phyloP scores from a whole-genome alignment of 1,140 invertebrate genomes.

The Sinella curviseta region DNA sequence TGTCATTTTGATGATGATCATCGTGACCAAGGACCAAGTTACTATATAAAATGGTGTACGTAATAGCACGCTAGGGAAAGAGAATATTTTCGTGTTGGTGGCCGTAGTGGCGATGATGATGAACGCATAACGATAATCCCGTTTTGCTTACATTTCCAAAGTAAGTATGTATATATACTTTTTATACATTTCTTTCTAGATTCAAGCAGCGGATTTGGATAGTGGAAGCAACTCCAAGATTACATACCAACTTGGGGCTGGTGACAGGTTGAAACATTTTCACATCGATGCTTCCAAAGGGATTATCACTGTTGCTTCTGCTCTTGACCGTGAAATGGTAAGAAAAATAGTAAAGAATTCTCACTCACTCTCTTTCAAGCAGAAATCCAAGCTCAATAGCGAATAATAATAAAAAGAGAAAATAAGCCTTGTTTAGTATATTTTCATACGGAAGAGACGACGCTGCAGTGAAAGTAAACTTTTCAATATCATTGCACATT shows the following conservation, averaged over 20 bases:
- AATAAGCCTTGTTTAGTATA: no score
- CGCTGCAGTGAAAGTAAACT: no score
- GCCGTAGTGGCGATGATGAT: no score
- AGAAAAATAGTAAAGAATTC: slow-evolving; percentile 31
- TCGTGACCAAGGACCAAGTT: no score
- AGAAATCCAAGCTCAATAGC: not conserved
- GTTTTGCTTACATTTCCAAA: not conserved
- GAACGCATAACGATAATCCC: no score
- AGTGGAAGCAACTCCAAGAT: slow-evolving; percentile 76
- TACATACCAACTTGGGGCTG: slow-evolving; percentile 74
- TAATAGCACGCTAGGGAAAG: no score
- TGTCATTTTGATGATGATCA: not conserved
- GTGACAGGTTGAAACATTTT: slow-evolving; percentile 77
- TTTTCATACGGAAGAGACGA: no score
- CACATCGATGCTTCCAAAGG: slow-evolving; percentile 75
- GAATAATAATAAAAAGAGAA: not conserved
- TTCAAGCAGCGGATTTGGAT: slow-evolving; percentile 77
- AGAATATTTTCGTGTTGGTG: no score
- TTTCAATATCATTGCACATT: no score
- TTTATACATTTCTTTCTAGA: slow-evolving; percentile 53
- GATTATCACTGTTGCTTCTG: slow-evolving; percentile 70
- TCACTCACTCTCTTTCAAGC: not conserved
- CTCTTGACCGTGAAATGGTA: slow-evolving; percentile 80
- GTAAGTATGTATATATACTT: not conserved
- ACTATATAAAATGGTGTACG: no score